phyloP scores from a whole-genome alignment of 1,140 invertebrate genomes.

The Chironomus tepperi region DNA sequence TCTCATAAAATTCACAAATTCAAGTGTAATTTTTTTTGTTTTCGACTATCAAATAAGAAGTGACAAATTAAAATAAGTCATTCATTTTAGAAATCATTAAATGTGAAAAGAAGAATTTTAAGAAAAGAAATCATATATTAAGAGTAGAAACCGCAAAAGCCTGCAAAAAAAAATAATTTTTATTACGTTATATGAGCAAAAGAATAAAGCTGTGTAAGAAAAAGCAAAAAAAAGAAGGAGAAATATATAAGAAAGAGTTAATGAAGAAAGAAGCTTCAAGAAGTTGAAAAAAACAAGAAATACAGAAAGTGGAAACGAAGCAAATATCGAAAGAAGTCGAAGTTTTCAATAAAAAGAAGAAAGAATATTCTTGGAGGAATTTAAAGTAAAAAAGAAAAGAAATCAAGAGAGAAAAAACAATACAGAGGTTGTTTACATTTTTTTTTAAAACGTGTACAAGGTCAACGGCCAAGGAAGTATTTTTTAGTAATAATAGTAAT shows the following conservation, averaged over 20 bases:
- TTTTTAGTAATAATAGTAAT: conserved; percentile 18
- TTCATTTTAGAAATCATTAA: not conserved
- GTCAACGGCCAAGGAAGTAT: conserved; percentile 23
- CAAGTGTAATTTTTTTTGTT: not conserved
- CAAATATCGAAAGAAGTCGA: conserved; percentile 17
- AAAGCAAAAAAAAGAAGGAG: not conserved
- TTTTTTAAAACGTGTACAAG: conserved; percentile 19
- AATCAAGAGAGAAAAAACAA: conserved; percentile 21
- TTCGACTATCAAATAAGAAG: not conserved
- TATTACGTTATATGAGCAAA: not conserved
- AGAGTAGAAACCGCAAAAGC: conserved; percentile 15
- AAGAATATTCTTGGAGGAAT: not conserved
- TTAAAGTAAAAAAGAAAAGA: not conserved
- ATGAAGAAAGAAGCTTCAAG: not conserved
- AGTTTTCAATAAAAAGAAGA: conserved; percentile 22
- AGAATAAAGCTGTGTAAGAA: not conserved
- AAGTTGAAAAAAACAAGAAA: not conserved
- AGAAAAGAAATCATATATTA: conserved; percentile 17
- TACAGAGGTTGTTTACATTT: conserved; percentile 23
- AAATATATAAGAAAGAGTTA: not conserved
- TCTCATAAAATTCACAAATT: not conserved
- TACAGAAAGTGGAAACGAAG: not conserved
- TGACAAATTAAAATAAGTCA: not conserved
- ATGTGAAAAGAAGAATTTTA: not conserved
- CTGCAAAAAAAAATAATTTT: not conserved